These are phyloP conservation scores for Phthorimaea operculella DNA, from an alignment of 1,140 invertebrate genomes.

Conservation along the genomic window DNA sequence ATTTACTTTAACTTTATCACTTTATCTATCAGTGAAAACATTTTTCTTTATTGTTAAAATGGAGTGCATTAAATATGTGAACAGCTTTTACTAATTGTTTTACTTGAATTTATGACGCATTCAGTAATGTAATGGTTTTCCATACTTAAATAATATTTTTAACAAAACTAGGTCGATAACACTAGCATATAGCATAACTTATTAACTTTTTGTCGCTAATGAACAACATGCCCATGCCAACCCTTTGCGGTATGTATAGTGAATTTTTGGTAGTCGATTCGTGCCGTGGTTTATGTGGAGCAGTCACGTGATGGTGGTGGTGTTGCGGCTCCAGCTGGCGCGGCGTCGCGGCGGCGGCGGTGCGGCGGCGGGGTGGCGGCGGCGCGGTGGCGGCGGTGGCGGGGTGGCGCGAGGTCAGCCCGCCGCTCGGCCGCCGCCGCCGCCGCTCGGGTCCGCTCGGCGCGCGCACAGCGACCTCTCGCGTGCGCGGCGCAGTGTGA, in stretches of 20 bases:
- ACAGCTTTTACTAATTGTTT: no score
- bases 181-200: neutral
- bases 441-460: constrained; percentile 28
- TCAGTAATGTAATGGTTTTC: no score
- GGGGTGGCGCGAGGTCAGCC: constrained; percentile 57
- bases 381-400: constrained; percentile 19
- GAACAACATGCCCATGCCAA: neutral
- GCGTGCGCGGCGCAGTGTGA: constrained; percentile 42
- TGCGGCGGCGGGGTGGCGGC: constrained; percentile 26
- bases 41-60: no score
- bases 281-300: constrained; percentile 18
- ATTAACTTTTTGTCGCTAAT: neutral
- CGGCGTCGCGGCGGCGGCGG: constrained; percentile 17
- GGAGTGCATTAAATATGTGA: no score
- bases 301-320: constrained; percentile 22
- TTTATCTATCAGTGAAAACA: no score
- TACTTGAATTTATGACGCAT: no score
- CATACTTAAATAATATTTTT: no score
- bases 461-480: constrained; percentile 49
- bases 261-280: constrained; percentile 7
- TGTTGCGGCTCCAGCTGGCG: neutral
- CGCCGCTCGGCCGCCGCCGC: constrained; percentile 32
- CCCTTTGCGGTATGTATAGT: neutral
- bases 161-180: no score
- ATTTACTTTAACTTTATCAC: no score